These are phyloP conservation scores for Camponotus pennsylvanicus DNA, from an alignment of 1,140 invertebrate species.

Conservation along the genomic window DNA sequence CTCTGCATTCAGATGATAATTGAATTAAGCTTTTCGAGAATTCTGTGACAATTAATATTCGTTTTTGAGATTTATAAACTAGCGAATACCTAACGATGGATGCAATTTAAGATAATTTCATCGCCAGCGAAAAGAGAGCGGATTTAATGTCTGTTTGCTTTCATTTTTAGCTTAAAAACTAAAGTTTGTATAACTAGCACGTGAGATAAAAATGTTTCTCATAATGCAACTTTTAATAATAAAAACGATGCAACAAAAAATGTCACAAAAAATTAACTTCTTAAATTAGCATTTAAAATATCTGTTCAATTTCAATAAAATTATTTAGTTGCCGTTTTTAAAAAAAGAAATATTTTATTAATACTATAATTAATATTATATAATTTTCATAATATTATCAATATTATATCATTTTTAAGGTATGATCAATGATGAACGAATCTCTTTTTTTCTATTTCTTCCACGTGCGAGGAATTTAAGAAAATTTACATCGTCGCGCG, in stretches of 20 bases:
- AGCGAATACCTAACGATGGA: not conserved
- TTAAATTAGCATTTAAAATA: not conserved
- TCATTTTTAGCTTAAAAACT: not conserved
- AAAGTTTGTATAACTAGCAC: not conserved
- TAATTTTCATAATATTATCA: not conserved
- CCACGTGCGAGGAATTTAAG: no score
- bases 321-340: not conserved
- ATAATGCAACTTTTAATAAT: not conserved
- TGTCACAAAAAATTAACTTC: not conserved
- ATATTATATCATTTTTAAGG: not conserved
- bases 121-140: not conserved
- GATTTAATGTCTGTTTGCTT: not conserved
- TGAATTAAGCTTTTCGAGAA: slow-evolving; percentile 35
- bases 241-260: not conserved
- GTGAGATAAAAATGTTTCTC: not conserved
- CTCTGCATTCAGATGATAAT: slow-evolving; percentile 41
- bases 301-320: slow-evolving; percentile 4
- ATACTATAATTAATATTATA: not conserved
- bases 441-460: not conserved
- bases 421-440: not conserved
- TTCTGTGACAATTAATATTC: slow-evolving; percentile 61
- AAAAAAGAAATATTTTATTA: not conserved
- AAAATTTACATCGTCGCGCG: not conserved
- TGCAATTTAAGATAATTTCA: slow-evolving; percentile 39
- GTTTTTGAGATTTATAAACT: slow-evolving; percentile 37